A percentile compares a stretch with the other conserved stretches of the same genome.
Conservation (phyloP, 2,888 invertebrate species). For the Mesochorus sp. region DNA sequence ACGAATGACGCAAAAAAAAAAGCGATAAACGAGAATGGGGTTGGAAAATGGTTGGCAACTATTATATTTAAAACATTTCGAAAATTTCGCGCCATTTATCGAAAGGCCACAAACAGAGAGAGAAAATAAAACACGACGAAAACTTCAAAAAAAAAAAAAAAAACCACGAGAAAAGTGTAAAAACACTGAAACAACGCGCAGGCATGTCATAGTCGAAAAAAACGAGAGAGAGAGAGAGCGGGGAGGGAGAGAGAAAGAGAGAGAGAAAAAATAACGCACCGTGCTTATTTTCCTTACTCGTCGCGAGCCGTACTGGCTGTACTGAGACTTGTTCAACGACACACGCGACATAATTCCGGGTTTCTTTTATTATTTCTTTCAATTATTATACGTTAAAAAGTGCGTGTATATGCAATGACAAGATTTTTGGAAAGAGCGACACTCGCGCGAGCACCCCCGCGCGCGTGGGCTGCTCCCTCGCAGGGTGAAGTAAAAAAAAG, state of each 20-base stretch:
- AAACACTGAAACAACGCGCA: too few species aligned
- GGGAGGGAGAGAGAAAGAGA: constrained; percentile 34
- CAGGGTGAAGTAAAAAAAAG: constrained; percentile 25
- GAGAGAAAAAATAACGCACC: constrained; percentile 76
- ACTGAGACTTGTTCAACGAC: constrained; percentile 81
- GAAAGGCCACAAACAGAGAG: too few species aligned
- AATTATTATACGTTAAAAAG: background rate
- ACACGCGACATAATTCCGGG: constrained; percentile 79
- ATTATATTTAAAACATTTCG: too few species aligned
- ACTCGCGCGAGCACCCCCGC: constrained; percentile 68
- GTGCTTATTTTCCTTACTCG: constrained; percentile 81
- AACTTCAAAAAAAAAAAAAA: too few species aligned
- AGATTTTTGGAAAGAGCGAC: constrained; percentile 22
- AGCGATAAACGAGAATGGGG: too few species aligned
- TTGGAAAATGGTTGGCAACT: too few species aligned
- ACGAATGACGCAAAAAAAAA: too few species aligned
- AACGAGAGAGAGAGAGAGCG: constrained; percentile 31
- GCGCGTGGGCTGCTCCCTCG: constrained; percentile 62
- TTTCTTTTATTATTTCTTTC: too few species aligned
- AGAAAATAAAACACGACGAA: too few species aligned
- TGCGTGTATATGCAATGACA: background rate
- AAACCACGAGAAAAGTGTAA: too few species aligned
- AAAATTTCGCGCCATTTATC: too few species aligned
- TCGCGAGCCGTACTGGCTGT: constrained; percentile 80
- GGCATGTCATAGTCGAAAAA: too few species aligned